Evolutionary conservation across 1,140 invertebrate genomes (phyloP), one percentile per base, ranked within the genome.

Genomic region (Rhysida immarginata): DNA sequence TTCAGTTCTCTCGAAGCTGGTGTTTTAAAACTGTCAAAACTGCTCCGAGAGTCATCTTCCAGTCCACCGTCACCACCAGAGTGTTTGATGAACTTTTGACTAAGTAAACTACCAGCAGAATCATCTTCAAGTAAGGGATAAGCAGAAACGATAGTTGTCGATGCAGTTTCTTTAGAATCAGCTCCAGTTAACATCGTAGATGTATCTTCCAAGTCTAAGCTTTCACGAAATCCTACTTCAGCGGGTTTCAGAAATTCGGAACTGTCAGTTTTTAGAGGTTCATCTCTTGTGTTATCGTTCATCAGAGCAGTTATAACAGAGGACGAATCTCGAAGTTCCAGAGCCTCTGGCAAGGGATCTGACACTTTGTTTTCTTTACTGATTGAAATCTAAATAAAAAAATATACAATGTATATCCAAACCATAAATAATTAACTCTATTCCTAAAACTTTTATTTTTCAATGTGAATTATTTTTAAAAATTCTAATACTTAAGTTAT

Each of bases 11-110:
- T 3, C 2, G 42, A 27, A 5, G 24, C 8, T 2, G 53, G 53
- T 2, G 53, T 54, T 26, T 54, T 54, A 26, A 54, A 54, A 20
- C 53, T 54, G 25, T 54, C 53, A 54, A 44, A 54, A 24, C 53
- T 54, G 25, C 53, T 54, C 3, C 53, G 35, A 2, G 53, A 54
- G 24, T 54, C 53, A 8, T 54, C 53, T 23, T 43, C 53, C 27
- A 51, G 13, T 11, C 23, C 11, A 3, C 23, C 49, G 8, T 51
- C 49, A 3, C 8, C 21, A 26, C 3, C 26, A 8, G 49, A 11
- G 24, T 51, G 49, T 51, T 51, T 51, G 13, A 20, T 20, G 26
- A 27, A 25, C 20, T 51, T 51, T 3, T 25, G 23, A 26, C 16
- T 27, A 25, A 25, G 5, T 3, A 5, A 11, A 27, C 49, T 51